These are phyloP conservation scores for Drosophila austrosaltans DNA, from an alignment of 2,888 invertebrate species.

Conservation along the genomic window DNA sequence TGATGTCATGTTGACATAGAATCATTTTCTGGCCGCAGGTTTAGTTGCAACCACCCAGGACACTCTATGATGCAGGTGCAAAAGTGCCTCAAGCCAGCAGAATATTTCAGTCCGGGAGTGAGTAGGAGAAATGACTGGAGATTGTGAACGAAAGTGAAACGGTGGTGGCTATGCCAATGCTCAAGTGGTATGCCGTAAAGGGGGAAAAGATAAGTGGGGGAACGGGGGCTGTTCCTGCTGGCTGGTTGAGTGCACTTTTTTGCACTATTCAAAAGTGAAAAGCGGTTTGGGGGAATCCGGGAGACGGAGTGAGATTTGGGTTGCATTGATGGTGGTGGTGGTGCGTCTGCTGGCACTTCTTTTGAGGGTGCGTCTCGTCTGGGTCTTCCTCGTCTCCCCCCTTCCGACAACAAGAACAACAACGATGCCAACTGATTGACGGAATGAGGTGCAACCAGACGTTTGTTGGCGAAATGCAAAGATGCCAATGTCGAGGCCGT, in stretches of 20 bases:
- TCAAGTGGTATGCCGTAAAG: neutral
- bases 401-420: neutral
- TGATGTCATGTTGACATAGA: constrained; percentile 74
- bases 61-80: constrained; percentile 61
- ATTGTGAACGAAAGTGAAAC: constrained; percentile 67
- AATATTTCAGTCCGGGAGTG: neutral
- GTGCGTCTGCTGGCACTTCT: constrained; percentile 6
- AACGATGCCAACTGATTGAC: constrained; percentile 11
- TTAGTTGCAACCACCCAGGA: constrained; percentile 47
- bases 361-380: constrained; percentile 13
- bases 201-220: neutral
- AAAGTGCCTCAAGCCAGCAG: constrained; percentile 19
- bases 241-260: constrained; percentile 75
- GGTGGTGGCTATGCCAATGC: constrained; percentile 59
- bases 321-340: constrained; percentile 5
- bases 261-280: constrained; percentile 73
- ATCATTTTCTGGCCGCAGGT: constrained; percentile 53
- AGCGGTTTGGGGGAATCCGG: constrained; percentile 18
- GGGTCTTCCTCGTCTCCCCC: neutral
- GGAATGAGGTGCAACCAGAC: constrained; percentile 9
- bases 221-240: constrained; percentile 20
- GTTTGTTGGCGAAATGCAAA: constrained; percentile 40
- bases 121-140: neutral
- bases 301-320: neutral
- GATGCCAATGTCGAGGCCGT: constrained; percentile 32